Evolutionary conservation across 2,888 invertebrate species (phyloP).

Genomic region (Sepiola atlantica): DNA sequence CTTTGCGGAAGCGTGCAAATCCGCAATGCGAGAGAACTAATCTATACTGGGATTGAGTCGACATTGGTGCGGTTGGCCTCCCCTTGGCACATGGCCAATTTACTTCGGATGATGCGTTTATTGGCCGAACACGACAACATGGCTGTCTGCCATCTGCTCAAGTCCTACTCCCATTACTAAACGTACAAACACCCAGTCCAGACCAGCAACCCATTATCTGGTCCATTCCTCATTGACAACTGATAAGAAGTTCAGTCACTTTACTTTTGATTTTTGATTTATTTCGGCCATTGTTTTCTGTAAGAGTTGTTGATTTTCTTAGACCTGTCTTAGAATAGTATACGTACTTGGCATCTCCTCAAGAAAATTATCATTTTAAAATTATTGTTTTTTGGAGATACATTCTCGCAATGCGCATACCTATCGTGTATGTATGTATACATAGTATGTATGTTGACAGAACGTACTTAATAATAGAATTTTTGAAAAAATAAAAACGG

Average conservation of each 20-base stretch:
- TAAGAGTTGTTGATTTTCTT: too few relatives aligned
- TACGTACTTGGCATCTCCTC: too few relatives aligned
- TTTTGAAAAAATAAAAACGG: too few relatives aligned
- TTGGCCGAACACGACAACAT: background rate
- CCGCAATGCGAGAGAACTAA: background rate
- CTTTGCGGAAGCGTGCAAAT: background rate
- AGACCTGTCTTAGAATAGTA: too few relatives aligned
- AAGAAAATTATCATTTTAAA: too few relatives aligned
- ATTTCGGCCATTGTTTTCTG: too few relatives aligned
- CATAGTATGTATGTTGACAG: too few relatives aligned
- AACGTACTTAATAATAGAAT: too few relatives aligned
- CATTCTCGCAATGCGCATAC: too few relatives aligned
- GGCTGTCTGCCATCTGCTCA: background rate
- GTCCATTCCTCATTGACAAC: background rate
- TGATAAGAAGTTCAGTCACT: background rate
- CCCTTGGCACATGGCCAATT: background rate
- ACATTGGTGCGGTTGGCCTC: background rate
- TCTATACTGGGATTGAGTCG: background rate
- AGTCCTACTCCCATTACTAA: background rate
- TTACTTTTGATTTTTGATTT: too few relatives aligned
- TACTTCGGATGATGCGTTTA: background rate
- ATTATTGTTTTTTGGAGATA: too few relatives aligned
- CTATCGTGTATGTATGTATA: too few relatives aligned
- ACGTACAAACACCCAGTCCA: background rate
- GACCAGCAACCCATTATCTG: background rate